Evolutionary conservation across 2,797 vertebrate genomes (phyloP), one percentile per base, ranked within the genome.

Genomic region (Phrynocephalus forsythii): DNA sequence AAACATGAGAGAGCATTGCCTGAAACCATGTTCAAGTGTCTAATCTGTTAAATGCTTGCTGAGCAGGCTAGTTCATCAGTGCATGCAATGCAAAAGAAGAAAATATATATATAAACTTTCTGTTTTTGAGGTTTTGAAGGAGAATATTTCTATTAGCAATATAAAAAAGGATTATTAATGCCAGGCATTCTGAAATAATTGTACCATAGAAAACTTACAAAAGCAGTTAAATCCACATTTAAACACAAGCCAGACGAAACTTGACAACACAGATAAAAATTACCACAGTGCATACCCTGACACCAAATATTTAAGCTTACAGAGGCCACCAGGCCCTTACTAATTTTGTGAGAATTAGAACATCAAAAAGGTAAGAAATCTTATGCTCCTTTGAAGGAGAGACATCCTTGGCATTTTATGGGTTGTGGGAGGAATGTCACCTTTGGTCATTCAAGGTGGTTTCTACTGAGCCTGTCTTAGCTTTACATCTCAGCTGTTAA

Each of bases 1-100:
- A 96, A 97, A 96, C 97, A 95, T 95, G 95, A 96, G 96, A 96
- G 96, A 96, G 97, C 96, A 95, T 96, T 95, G 95, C 97, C 96
- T 94, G 96, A 95, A 97, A 97, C 96, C 97, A 97, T 95, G 95
- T 97, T 96, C 96, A 90, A 92, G 95, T 93, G 91, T 97, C 96
- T 97, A 97, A 97, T 97, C 97, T 97, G 96, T 95, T 97, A 96
- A 96, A 95, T 93, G 96, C 96, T 97, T 95, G 95, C 96, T 94
- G 96, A 96, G 96, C 96, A 96, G 96, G 91, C 96, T 93, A 92
- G 95, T 97, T 97, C 97, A 94, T 96, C 95, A 95, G 96, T 92
- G 90, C 96, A 94, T 95, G 96, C 96, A 95, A 94, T 94, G 97
- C 95, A 95, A 94, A 97, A 97, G 95, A 92, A 93, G 93, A 87